A percentile compares a stretch with the other conserved stretches of the same genome.
phyloP scores from a whole-genome alignment of 2,797 vertebrate species.

The Acanthiza pusilla region DNA sequence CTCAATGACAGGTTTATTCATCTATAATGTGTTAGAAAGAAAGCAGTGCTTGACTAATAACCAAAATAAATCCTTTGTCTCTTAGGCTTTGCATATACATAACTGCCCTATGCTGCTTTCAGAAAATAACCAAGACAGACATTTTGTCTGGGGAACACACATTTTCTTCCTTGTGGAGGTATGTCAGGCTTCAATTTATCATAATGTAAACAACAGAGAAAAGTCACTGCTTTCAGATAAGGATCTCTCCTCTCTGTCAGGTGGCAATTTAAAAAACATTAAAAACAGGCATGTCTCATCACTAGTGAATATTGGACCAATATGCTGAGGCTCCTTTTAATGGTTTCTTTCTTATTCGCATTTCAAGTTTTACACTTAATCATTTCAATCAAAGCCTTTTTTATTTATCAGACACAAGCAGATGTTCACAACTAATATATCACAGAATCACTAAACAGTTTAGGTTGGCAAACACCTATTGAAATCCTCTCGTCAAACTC shows the following conservation, averaged over 20 bases:
- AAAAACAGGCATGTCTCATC: neutral
- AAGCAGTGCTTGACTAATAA: neutral
- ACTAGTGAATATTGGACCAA: neutral
- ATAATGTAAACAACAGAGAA: neutral
- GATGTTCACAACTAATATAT: neutral
- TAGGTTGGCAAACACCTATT: neutral
- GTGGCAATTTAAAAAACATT: neutral
- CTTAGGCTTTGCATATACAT: neutral
- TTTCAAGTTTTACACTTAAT: neutral
- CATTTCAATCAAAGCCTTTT: neutral
- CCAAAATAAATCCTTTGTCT: neutral
- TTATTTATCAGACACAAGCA: neutral
- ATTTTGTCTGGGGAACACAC: neutral
- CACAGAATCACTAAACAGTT: neutral
- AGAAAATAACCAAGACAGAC: neutral
- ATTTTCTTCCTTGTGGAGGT: neutral
- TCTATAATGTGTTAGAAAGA: conserved; percentile 11
- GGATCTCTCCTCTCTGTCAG: neutral
- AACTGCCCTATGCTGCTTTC: neutral
- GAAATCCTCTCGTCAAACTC: neutral
- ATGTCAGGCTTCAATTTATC: conserved; percentile 4
- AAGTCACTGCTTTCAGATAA: neutral
- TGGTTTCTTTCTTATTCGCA: neutral
- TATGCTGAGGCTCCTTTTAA: neutral
- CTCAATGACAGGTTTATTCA: conserved; percentile 24